Evolutionary conservation across 1,140 invertebrate genomes (phyloP), one percentile per base, ranked within the genome.

Genomic region (Drosophila dunni): DNA sequence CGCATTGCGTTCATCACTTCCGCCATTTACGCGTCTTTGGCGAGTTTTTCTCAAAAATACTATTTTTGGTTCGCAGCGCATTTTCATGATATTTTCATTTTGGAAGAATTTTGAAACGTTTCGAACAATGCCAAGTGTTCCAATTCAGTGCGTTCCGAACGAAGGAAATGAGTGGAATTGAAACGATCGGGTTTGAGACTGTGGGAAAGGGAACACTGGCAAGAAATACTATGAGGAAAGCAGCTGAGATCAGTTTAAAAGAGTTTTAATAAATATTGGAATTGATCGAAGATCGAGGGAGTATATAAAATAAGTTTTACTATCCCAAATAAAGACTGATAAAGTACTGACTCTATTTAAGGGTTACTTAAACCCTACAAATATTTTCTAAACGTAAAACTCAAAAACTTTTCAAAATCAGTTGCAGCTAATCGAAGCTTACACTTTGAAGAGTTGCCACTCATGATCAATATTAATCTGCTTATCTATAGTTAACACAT

Each of bases 1-100:
- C 61, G 46, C 74, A 44, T 29, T 60, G 51, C 71, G 75, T 78
- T 78, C 83, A 76, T 56, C 65, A 79, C 83, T 86, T 88, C 83
- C 83, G 83, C 83, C 82, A 82, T 82, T 82, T 82, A 53, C 46
- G 46, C 29, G 20, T 15, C 46, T 20, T 40, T 20, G 17, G 62
- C 58, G 61, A 77, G 58, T 63, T 69, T 29, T 68, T 68, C 58
- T 45, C 48, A 38, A 45, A 82, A 40, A 40, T 13, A 86, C 83
- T 86, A 86, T 86, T 86, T 86, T 82, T 86, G 79, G 79, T 8
- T 45, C 54, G 48, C 50, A 15, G 53, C 51, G 68, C 20, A 53
- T n/a, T 53, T 53, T 69, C 24, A 53, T 58, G 54, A 56, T 62
- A 29, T 29, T 29, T 53, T 11, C 62, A 79, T 58, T 71, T 71